Evolutionary conservation across 2,888 invertebrate genomes (phyloP), one percentile per base, ranked within the genome.

Genomic region (Agrotis segetum): DNA sequence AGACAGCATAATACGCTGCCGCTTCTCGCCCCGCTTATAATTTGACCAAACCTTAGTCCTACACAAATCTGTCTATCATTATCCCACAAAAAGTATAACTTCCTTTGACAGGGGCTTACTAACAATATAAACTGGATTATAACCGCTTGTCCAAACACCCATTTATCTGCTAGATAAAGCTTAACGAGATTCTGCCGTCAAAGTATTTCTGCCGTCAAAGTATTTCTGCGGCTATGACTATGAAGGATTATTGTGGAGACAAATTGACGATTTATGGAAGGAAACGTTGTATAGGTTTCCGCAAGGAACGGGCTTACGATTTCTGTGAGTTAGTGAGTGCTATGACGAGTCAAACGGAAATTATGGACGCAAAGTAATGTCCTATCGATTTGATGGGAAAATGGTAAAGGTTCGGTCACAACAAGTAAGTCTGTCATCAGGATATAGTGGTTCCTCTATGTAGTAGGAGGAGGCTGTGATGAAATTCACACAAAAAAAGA

Each of bases 71-170:
- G 44, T 61, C 29, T 34, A 56, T 34, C 29, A 61, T 53, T 47
- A 16, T n/a, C 29, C 13, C 21, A 69, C 56, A 74, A 83, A 75
- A 82, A 81, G 61, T 50, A 62, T 50, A 60, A 68, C 34, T 75
- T 71, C 61, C 67, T 78, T 84, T 75, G 72, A 67, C 74, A 77
- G 34, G 34, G 49, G 74, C 77, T 81, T 77, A 77, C 52, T 64
- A 78, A 81, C 82, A 84, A 85, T 83, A 76, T 75, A 70, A 86
- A 85, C 67, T 77, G 73, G 84, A 87, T 87, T 83, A 86, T 79
- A 60, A 77, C 77, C 82, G 83, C 75, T 81, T 81, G 85, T 84
- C 82, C 73, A 77, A 83, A 87, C 82, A 77, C 62, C 88, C 82
- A 85, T 88, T 87, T 87, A 79, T 90, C 88, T 83, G 71, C 65